phyloP scores from a whole-genome alignment of 2,113 vertebrate species.

The Zosterops borbonicus region DNA sequence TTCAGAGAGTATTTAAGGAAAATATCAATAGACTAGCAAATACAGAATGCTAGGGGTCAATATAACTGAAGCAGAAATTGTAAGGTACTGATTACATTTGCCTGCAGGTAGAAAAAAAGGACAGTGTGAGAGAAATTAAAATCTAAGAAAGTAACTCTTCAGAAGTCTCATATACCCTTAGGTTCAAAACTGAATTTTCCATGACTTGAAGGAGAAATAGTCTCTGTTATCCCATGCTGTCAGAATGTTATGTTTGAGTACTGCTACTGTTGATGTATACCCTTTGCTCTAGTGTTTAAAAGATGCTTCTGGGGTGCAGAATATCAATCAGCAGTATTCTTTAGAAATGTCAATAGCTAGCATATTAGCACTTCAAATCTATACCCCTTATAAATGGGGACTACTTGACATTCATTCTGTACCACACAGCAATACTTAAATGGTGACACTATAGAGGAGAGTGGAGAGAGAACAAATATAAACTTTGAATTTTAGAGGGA shows the following conservation, averaged over 20 bases:
- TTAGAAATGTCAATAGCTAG: constrained; percentile 65
- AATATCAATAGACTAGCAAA: not conserved
- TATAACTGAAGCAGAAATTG: not conserved
- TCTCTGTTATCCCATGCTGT: constrained; percentile 2
- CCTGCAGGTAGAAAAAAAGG: not conserved
- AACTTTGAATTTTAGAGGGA: not conserved
- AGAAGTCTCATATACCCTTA: not conserved
- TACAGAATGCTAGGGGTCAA: not conserved
- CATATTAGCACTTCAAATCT: constrained; percentile 58
- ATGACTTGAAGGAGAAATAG: not conserved
- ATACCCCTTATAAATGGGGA: constrained; percentile 22
- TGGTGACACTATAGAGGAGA: not conserved
- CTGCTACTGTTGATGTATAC: constrained; percentile 4
- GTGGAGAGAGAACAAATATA: not conserved
- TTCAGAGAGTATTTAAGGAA: not conserved
- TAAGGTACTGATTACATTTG: not conserved
- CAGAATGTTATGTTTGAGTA: constrained; percentile 4
- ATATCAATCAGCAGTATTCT: constrained; percentile 47
- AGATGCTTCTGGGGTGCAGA: not conserved
- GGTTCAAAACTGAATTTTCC: not conserved
- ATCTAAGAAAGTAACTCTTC: not conserved
- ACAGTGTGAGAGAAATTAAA: not conserved
- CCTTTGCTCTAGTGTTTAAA: constrained; percentile 36
- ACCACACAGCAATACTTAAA: constrained; percentile 18
- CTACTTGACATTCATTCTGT: constrained; percentile 61